Percentiles rank a stretch among this genome's conserved stretches.
phyloP scores from a whole-genome alignment of 92 coral and sea anemone species.

The Bergia sp. region DNA sequence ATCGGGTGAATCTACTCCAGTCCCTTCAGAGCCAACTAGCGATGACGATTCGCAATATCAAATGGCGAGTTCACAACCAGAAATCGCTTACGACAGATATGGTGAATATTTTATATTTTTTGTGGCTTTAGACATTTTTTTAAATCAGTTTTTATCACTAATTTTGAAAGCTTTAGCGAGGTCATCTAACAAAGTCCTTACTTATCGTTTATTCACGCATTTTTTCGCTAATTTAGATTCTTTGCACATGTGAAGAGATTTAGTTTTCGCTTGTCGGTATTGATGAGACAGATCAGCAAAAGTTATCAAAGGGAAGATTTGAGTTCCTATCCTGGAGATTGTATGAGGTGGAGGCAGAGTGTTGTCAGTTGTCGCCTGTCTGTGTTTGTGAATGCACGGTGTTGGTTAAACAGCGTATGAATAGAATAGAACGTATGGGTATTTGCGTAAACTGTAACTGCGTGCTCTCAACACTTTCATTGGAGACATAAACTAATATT shows the following conservation, averaged over 20 bases:
- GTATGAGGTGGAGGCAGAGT: not conserved
- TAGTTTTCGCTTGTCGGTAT: not conserved
- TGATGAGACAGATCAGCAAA: not conserved
- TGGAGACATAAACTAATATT: not conserved
- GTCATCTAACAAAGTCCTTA: not conserved
- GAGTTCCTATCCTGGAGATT: not conserved
- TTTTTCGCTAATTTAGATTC: not conserved
- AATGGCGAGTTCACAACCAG: conserved; percentile 29
- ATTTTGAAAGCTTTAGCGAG: not conserved
- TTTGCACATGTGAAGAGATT: no score
- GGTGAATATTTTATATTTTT: conserved; percentile 29
- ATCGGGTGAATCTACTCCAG: conserved; percentile 72
- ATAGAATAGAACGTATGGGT: not conserved
- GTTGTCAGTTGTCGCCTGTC: not conserved
- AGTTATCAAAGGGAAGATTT: not conserved
- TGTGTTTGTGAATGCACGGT: not conserved
- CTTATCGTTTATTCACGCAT: not conserved
- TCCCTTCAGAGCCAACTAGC: conserved; percentile 58
- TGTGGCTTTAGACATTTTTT: not conserved
- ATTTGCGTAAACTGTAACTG: not conserved
- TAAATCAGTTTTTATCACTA: not conserved
- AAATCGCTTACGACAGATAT: conserved; percentile 34
- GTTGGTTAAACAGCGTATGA: not conserved
- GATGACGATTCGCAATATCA: conserved; percentile 37
- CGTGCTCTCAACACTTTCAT: not conserved